Evolutionary conservation across 2,113 vertebrate genomes (phyloP).

Genomic region (Alectura lathami): DNA sequence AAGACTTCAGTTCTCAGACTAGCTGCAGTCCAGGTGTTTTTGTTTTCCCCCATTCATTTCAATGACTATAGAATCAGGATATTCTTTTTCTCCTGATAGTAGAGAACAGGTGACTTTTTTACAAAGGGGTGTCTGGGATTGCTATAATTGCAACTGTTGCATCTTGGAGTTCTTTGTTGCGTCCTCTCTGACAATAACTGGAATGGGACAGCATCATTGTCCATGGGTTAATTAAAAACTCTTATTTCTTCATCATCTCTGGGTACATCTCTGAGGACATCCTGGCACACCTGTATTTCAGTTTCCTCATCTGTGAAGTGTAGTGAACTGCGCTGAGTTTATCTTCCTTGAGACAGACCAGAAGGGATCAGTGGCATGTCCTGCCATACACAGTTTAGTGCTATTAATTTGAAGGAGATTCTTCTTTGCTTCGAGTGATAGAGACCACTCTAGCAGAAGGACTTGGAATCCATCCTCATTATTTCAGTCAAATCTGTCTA

Average conservation of each 20-base stretch:
- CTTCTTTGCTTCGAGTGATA: neutral
- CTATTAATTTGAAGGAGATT: neutral
- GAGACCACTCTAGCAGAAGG: neutral
- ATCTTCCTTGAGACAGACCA: neutral
- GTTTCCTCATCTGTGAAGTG: neutral
- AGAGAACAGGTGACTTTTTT: neutral
- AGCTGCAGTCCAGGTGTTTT: neutral
- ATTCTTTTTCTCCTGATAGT: neutral
- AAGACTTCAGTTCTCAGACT: neutral
- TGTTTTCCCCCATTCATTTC: neutral
- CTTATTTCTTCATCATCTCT: neutral
- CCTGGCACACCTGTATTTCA: neutral
- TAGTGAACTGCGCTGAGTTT: constrained; percentile 1
- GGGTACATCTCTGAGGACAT: neutral
- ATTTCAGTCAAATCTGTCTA: neutral
- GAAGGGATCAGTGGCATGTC: neutral
- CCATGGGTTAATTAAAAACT: neutral
- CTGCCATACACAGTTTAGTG: neutral
- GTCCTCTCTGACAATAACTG: neutral
- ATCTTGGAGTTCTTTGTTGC: neutral
- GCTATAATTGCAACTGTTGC: neutral
- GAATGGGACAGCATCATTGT: neutral
- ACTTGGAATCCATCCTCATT: neutral
- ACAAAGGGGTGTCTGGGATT: neutral
- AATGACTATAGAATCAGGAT: neutral